Evolutionary conservation across 1,140 invertebrate species (phyloP), one percentile per base, ranked within the genome.

Genomic region (Drusus annulatus): DNA sequence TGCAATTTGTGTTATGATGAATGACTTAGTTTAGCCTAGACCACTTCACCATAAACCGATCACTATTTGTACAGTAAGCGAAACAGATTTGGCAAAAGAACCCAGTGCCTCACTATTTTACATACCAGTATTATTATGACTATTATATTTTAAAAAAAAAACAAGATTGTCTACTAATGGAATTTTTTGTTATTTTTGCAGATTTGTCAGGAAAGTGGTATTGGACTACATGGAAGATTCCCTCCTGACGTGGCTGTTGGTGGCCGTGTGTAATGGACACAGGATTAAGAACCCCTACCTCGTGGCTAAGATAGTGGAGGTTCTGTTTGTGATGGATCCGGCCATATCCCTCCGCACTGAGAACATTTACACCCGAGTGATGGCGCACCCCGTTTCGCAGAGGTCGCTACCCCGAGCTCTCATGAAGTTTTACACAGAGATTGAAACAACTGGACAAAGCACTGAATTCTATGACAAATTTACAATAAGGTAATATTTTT

Each of bases 381-480:
- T 98, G 93, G 93, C 94, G 56, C 96, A 99, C 88, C 94, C 94
- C 51, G 92, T 99, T 83, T 96, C 97, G 2, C 93, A 95, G 82
- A 93, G 93, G 13, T 90, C 93, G 78, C 88, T 99, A 51, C 95
- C 97, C 0, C 94, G 96, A 71, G 94, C 95, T 17, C 90, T 99
- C 0, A 98, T 99, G 96, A 98, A 97, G 88, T 99, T 99, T 89
- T 99, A 99, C 88, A 97, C 97, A 84, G 98, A 99, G 86, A 97
- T 99, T 51, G 98, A 99, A 90, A 97, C 97, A 2, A 99, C 98
- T 13, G 98, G 98, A 21, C 96, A 98, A 69, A 97, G 95, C 87
- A 98, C 96, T 54, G 98, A 99, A 88, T 99, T 99, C 89, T 99
- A 99, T 86, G 98, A 99, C 89, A 99, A 99, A 90, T 99, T 99